A percentile compares a stretch with the other conserved stretches of the same genome.
Evolutionary conservation across 2,113 vertebrate species (phyloP).

Genomic region (Calyptomena viridis): DNA sequence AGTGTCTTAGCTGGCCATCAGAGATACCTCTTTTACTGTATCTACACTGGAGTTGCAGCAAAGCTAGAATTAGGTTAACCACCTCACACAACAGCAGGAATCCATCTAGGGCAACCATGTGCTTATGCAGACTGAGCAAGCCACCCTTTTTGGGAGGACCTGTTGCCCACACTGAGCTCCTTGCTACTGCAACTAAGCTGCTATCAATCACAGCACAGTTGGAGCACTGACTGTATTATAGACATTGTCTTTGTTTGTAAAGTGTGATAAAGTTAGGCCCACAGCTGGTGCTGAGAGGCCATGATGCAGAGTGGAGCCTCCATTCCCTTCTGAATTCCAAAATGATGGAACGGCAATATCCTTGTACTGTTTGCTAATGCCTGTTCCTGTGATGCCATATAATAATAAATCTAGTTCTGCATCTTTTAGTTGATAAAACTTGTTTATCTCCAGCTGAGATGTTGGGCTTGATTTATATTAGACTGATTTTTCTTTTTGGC

Average conservation of each 20-base stretch:
- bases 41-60: background rate
- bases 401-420: slow-evolving; percentile 22
- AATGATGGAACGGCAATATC: slow-evolving; percentile 23
- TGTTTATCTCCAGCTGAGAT: slow-evolving; percentile 21
- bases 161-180: background rate
- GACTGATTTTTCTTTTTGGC: slow-evolving; percentile 5
- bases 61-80: background rate
- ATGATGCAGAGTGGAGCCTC: background rate
- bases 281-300: background rate
- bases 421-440: slow-evolving; percentile 18
- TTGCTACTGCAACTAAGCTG: background rate
- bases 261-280: background rate
- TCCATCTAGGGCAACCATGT: background rate
- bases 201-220: background rate
- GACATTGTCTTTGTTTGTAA: background rate
- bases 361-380: background rate
- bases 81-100: background rate
- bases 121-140: background rate
- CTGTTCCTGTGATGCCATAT: background rate
- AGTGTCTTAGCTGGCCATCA: background rate
- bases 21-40: accelerated
- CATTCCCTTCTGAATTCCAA: background rate
- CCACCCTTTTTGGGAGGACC: background rate
- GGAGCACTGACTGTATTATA: background rate
- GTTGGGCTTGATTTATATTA: slow-evolving; percentile 22